phyloP scores from a whole-genome alignment of 2,888 invertebrate genomes.

The Scotopteryx bipunctaria region DNA sequence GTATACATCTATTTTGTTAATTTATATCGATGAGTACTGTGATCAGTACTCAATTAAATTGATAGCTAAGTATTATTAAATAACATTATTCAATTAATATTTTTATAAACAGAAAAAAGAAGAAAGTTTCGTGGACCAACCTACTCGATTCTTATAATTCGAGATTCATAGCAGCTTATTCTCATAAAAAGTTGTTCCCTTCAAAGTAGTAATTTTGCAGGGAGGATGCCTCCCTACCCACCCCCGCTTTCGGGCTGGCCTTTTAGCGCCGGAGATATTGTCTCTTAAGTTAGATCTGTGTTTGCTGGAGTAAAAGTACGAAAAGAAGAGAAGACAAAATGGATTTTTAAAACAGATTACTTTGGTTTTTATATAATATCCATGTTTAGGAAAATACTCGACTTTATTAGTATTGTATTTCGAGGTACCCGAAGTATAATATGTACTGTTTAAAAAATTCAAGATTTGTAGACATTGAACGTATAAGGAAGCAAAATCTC shows the following conservation, averaged over 20 bases:
- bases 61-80: too few species aligned
- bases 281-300: slow-evolving; percentile 81
- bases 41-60: too few species aligned
- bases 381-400: too few species aligned
- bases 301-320: slow-evolving; percentile 69
- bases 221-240: slow-evolving; percentile 61
- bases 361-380: too few species aligned
- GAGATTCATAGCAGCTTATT: slow-evolving; percentile 82
- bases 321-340: slow-evolving; percentile 51
- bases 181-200: slow-evolving; percentile 83
- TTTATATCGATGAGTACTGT: too few species aligned
- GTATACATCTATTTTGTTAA: too few species aligned
- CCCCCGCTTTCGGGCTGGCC: slow-evolving; percentile 72
- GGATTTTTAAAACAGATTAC: neutral
- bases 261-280: slow-evolving; percentile 82
- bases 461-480: too few species aligned
- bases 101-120: neutral
- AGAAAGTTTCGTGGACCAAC: slow-evolving; percentile 37
- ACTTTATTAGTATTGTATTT: too few species aligned
- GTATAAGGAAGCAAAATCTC: too few species aligned
- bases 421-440: too few species aligned
- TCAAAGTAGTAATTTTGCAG: slow-evolving; percentile 81
- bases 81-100: too few species aligned
- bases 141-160: slow-evolving; percentile 76
- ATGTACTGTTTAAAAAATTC: too few species aligned